Conservation (phyloP, 2,113 vertebrate species). For the Monarcha castaneiventris region DNA sequence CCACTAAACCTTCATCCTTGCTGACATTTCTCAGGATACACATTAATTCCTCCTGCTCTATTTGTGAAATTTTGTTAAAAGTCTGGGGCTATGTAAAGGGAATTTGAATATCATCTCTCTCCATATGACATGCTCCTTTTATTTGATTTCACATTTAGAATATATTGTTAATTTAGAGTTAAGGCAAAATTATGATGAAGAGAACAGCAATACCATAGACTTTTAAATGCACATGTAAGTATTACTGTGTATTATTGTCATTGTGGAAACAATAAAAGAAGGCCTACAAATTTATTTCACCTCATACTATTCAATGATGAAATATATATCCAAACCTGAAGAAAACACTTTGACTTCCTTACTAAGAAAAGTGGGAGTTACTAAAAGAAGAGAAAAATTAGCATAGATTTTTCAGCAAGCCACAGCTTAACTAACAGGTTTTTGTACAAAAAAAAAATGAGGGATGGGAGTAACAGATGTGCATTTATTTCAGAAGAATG, state of each 20-base stretch:
- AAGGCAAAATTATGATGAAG: neutral
- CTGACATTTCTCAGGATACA: neutral
- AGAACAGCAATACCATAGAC: neutral
- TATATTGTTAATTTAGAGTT: neutral
- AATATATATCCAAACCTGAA: neutral
- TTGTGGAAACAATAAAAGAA: neutral
- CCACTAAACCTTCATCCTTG: neutral
- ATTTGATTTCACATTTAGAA: neutral
- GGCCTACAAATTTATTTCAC: neutral
- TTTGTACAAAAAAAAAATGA: neutral
- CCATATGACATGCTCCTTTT: neutral
- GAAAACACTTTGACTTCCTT: neutral
- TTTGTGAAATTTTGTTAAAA: neutral
- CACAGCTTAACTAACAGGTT: neutral
- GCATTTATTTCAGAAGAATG: neutral
- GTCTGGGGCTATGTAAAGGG: neutral
- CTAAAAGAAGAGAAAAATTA: neutral
- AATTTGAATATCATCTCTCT: neutral
- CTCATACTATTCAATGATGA: neutral
- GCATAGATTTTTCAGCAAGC: neutral
- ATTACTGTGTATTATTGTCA: neutral
- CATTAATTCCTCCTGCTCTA: neutral
- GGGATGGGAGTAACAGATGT: accelerated
- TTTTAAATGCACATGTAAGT: neutral
- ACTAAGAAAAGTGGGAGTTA: neutral